Base-by-base conservation (phyloP, 1,140 invertebrate genomes). In the Nasonia longicornis region DNA sequence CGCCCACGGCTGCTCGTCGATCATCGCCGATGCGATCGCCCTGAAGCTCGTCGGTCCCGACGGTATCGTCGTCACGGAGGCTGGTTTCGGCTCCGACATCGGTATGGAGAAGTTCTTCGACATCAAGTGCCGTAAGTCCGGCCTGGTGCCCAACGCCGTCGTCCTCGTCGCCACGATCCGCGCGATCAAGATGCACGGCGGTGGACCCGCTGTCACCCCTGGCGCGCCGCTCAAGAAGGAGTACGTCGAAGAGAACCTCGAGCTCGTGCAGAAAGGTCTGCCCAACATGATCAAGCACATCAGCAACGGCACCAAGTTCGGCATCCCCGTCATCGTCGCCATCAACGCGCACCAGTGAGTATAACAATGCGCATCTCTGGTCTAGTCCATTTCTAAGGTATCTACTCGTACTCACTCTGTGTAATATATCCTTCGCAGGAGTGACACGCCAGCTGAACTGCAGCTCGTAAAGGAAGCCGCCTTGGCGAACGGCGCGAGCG, bases 101-200 rank as follows among this genome's bases (percentile, higher is more conserved):
- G 98, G 95, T 69, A 97, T 99, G 96, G 98, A 99, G 91, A 99
- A 99, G 89, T 99, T 99, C 91, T 98, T 99, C 89, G 95, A 99
- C 89, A 99, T 99, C 75, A 99, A 99, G 92, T 99, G 98, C 86
- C 94, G 98, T 26, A 94, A 95, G 69, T 99, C 98, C 6, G 96
- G 95, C 0, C 92, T 96, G 63, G 85, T 92, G n/a, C 98, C 98
- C 2, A 95, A 96, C 91, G 97, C 95, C 86, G 95, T 97, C 29
- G 98, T 99, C 0, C 91, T 99, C 31, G 98, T 99, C 6, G 94
- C 96, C 0, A 99, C 98, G 0, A 93, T 99, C 16, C 92, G 98
- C 85, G 98, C 98, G 20, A 92, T 99, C 38, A 99, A 99, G 92
- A 98, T 99, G 97, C 98, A 99, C 90, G 98, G 98, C 22, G 98